Conservation (phyloP, 2,888 invertebrate genomes). For the Lasioglossum calceatum region DNA sequence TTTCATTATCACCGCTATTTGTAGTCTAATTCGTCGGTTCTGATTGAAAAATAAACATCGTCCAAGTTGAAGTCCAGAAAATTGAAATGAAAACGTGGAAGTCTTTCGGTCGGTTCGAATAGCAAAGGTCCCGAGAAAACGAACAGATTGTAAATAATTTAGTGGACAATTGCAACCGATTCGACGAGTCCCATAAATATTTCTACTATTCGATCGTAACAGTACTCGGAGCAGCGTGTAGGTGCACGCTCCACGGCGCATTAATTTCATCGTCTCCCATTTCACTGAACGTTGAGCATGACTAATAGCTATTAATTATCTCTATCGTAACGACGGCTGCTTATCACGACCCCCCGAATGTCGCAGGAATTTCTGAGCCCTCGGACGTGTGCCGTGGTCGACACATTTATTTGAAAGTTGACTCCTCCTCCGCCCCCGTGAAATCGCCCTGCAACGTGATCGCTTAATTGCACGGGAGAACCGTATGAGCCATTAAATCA, state of each 20-base stretch:
- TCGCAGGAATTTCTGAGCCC: neutral
- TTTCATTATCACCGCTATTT: neutral
- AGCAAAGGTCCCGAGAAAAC: neutral
- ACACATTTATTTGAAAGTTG: slow-evolving; percentile 5
- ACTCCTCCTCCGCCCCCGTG: neutral
- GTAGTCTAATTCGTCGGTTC: neutral
- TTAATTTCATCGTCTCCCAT: slow-evolving; percentile 53
- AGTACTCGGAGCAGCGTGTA: neutral
- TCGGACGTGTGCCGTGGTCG: neutral
- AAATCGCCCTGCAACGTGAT: neutral
- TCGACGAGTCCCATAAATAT: neutral
- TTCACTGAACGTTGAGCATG: slow-evolving; percentile 49
- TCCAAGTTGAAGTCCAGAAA: no score
- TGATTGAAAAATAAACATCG: no score
- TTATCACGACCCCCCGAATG: slow-evolving; percentile 11
- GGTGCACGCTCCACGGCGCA: slow-evolving; percentile 15
- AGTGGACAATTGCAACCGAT: neutral
- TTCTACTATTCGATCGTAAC: slow-evolving; percentile 18
- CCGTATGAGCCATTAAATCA: neutral
- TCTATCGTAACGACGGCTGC: slow-evolving; percentile 13
- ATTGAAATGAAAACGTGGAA: no score
- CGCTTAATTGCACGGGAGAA: neutral
- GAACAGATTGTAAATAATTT: neutral
- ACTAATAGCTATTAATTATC: slow-evolving; percentile 43
- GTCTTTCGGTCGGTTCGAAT: neutral